Evolutionary conservation across 2,797 vertebrate species (phyloP).

Genomic region (Macrochelys suwanniensis): DNA sequence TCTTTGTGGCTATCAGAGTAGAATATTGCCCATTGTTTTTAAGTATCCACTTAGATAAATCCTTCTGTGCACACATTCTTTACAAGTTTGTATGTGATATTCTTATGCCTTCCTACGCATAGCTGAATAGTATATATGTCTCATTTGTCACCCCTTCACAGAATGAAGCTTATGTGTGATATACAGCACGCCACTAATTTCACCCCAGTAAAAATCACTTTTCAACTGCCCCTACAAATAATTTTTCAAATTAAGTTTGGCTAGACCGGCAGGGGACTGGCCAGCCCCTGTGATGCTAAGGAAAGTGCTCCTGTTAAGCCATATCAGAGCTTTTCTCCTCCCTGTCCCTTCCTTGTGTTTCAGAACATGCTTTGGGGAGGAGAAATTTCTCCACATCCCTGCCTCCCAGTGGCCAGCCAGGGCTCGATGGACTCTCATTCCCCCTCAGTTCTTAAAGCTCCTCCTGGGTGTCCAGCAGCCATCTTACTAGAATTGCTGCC

Average conservation of each 20-base stretch:
- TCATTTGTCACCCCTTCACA: background rate
- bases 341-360: background rate
- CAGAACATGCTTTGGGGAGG: background rate
- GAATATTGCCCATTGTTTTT: background rate
- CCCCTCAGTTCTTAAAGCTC: background rate
- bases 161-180: background rate
- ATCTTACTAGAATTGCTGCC: background rate
- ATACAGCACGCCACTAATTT: background rate
- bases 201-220: background rate
- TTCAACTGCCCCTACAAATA: background rate
- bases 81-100: fast-evolving
- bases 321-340: background rate
- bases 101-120: background rate
- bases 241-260: background rate
- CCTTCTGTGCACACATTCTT: background rate
- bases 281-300: background rate
- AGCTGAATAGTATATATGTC: background rate
- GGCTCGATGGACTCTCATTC: background rate
- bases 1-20: background rate
- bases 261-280: background rate
- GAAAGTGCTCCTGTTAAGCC: fast-evolving
- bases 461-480: background rate
- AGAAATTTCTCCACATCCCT: background rate
- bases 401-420: background rate
- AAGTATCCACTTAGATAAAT: background rate